These are phyloP conservation scores for Oryzaephilus surinamensis DNA, from an alignment of 1,140 invertebrate genomes.

Conservation along the genomic window DNA sequence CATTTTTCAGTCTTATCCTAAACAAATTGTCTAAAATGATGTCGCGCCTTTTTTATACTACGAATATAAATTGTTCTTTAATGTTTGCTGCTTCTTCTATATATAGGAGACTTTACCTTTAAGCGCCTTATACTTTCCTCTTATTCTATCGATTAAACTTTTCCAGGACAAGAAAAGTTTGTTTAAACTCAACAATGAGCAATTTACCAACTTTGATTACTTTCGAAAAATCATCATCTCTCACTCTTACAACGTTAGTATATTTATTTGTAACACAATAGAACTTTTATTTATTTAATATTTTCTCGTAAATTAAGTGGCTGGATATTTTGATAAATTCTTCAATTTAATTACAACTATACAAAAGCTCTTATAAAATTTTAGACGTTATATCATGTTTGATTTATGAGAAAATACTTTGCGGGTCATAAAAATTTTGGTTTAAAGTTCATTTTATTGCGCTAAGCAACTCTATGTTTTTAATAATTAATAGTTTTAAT, in stretches of 20 bases:
- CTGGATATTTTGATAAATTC: too few relatives aligned
- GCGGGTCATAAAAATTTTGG: too few relatives aligned
- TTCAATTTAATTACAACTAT: too few relatives aligned
- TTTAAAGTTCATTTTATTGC: too few relatives aligned
- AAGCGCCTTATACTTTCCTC: constrained; percentile 8
- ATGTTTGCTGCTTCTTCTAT: constrained; percentile 10
- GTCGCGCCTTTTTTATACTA: constrained; percentile 5
- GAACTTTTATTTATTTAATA: too few relatives aligned
- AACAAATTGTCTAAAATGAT: constrained; percentile 13
- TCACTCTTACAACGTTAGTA: constrained; percentile 3
- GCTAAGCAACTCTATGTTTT: too few relatives aligned
- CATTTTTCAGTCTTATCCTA: constrained; percentile 12
- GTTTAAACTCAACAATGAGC: constrained; percentile 13
- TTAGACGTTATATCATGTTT: too few relatives aligned
- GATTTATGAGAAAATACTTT: too few relatives aligned
- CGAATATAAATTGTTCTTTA: constrained; percentile 12
- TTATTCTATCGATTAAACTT: constrained; percentile 13
- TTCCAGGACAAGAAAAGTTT: constrained; percentile 11
- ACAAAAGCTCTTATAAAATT: too few relatives aligned
- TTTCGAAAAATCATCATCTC: constrained; percentile 6
- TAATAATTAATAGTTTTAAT: too few relatives aligned
- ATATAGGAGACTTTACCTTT: constrained; percentile 10
- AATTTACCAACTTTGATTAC: constrained; percentile 13
- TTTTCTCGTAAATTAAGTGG: too few relatives aligned
- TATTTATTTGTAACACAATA: constrained; percentile 13